Evolutionary conservation across 2,113 vertebrate genomes (phyloP), one percentile per base, ranked within the genome.

Genomic region (Trematocara nigrifrons): DNA sequence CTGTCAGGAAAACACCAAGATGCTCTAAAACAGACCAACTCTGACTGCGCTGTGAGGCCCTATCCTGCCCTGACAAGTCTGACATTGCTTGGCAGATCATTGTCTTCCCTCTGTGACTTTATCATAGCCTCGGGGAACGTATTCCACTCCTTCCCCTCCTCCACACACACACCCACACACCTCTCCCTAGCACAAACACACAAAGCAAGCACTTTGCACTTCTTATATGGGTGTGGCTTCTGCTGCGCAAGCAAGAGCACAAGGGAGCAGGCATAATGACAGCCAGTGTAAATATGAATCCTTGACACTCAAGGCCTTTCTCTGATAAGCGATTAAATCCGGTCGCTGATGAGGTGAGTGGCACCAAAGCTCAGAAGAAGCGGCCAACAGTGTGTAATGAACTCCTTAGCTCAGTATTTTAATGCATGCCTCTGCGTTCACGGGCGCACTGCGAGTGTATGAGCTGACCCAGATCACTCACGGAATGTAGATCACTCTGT

Each of bases 31-130:
- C 40, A 61, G 42, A 20, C 2, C 16, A 10, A 4, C 53, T 80
- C 22, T 71, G 86, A 53, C 22, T 82, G 49, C 35, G 35, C 81
- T 33, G 54, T 33, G 52, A 81, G 85, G 74, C 51, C 51, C 81
- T 74, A 5, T 91, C 91, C 83, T 94, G 95, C 59, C 89, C 79
- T 52, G 88, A 95, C 95, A 95, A 71, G 95, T 82, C 86, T 84
- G 33, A 54, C 71, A 54, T 45, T 42, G 42, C 86, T 80, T 4
- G 66, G 18, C 51, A 83, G 82, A 71, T 86, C 69, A 81, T 85
- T 85, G 89, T 92, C 83, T 93, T 93, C 57, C 71, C n/a, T 52
- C 38, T 88, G 88, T 89, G 85, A 88, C 86, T 93, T 95, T 93
- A 89, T 85, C 79, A 77, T 90, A 86, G 93, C 95, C 91, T 91